Percentiles rank a stretch among this genome's conserved stretches.
Conservation (phyloP, 64 coral and sea anemone species). For the Trachythela sp. region DNA sequence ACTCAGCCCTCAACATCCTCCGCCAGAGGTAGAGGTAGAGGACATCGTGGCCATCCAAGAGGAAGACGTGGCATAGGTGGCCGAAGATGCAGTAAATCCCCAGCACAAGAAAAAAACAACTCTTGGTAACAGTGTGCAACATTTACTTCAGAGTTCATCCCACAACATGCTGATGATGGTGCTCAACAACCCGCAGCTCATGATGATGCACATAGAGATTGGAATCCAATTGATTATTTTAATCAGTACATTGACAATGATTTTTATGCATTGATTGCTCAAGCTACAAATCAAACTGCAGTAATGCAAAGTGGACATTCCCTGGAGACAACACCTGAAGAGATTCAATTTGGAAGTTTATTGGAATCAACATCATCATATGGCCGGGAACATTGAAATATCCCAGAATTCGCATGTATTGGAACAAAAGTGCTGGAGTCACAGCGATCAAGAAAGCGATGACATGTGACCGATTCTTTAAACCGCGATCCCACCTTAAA, state of each 20-base stretch:
- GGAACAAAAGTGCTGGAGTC: no score
- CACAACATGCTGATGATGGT: no score
- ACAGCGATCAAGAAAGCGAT: not conserved
- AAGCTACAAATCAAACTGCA: no score
- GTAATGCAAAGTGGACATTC: not conserved
- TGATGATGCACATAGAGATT: not conserved
- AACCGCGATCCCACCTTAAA: not conserved
- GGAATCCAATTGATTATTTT: not conserved
- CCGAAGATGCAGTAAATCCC: not conserved
- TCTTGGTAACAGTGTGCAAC: not conserved
- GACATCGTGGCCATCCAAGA: not conserved
- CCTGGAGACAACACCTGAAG: not conserved
- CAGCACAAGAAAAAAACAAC: not conserved
- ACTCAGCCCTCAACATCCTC: not conserved
- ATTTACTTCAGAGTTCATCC: not conserved
- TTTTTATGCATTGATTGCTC: no score
- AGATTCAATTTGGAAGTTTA: not conserved
- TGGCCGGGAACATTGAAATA: not conserved
- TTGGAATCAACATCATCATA: not conserved
- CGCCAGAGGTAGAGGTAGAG: not conserved
- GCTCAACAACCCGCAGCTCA: not conserved
- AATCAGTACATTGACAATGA: no score
- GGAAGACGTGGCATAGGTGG: no score
- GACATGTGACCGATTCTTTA: not conserved
- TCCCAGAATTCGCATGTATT: no score